Evolutionary conservation across 2,888 invertebrate species (phyloP), one percentile per base, ranked within the genome.

Genomic region (Patella caerulea): DNA sequence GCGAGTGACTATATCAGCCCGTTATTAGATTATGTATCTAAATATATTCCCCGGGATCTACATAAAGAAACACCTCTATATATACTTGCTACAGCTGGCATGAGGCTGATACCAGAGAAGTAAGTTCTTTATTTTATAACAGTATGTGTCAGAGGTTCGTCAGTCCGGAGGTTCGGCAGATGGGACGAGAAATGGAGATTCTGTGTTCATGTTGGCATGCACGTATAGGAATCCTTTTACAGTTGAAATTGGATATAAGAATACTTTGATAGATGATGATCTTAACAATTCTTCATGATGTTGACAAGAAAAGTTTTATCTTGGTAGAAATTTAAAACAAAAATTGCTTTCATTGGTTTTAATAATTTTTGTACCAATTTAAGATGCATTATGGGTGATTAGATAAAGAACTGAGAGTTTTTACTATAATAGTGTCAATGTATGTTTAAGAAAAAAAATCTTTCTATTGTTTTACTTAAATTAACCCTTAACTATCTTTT

Each of bases 21-120:
- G 2, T 86, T 93, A 53, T 85, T 94, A 74, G 88, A 92, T 34
- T 93, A 91, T 88, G 93, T 92, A 15, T 87, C 89, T 11, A 76
- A 87, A 17, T 89, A 91, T 81, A 90, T 93, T 65, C 93, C 93
- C 2, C 76, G 76, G 24, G 84, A 87, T 3, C 92, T 92, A 81
- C 91, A 92, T 78, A 88, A 89, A 24, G 91, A 92, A 79, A 93
- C 93, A 0, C 92, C 93, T 3, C 88, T 93, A 12, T 93, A 92
- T 86, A 91, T 93, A 73, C 88, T 93, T 84, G 93, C 93, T 11
- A 93, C 93, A 2, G 93, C 93, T 65, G 93, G 93, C 56, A 92
- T 94, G 92, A 87, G 93, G 72, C 86, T 94, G 79, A 85, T 93
- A 7, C 83, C 91, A 5, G 81, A 88, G 78, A 85, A 87, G 92